These are phyloP conservation scores for Rousettus madagascariensis DNA, from an alignment of 2,797 vertebrate genomes.

Conservation along the genomic window DNA sequence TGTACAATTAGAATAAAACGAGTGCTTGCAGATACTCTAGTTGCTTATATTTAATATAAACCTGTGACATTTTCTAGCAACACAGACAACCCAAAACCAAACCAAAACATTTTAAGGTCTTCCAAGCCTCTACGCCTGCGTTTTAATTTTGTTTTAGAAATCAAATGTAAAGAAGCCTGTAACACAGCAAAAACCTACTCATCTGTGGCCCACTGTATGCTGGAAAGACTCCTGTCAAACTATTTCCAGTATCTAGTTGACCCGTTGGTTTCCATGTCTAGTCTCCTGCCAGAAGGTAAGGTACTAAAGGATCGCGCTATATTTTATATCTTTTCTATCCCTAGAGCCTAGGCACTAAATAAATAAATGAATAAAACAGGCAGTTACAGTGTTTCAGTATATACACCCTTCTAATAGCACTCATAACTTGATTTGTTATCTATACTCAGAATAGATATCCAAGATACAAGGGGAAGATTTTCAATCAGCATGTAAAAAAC, in stretches of 20 bases:
- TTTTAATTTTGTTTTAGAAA: slow-evolving; percentile 32
- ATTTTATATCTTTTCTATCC: slow-evolving; percentile 13
- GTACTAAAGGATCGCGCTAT: background rate
- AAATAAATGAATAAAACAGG: background rate
- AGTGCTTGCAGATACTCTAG: background rate
- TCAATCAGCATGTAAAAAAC: slow-evolving; percentile 13
- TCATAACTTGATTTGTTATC: slow-evolving; percentile 6
- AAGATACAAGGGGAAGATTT: background rate
- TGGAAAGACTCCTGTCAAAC: background rate
- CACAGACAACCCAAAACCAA: background rate
- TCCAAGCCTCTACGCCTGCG: background rate
- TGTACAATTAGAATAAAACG: background rate
- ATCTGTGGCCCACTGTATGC: background rate
- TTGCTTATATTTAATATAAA: slow-evolving; percentile 11
- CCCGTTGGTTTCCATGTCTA: background rate
- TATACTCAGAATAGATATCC: slow-evolving; percentile 10
- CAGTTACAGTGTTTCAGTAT: background rate
- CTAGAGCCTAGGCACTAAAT: background rate
- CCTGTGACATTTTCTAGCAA: background rate
- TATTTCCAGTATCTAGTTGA: background rate
- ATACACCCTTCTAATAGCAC: background rate
- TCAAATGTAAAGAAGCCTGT: slow-evolving; percentile 8
- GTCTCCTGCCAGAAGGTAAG: background rate
- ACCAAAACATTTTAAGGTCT: background rate
- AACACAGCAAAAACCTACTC: background rate